Percentiles rank a stretch among this genome's conserved stretches.
Evolutionary conservation across 2,888 invertebrate species (phyloP).

Genomic region (Agrilus biguttatus): DNA sequence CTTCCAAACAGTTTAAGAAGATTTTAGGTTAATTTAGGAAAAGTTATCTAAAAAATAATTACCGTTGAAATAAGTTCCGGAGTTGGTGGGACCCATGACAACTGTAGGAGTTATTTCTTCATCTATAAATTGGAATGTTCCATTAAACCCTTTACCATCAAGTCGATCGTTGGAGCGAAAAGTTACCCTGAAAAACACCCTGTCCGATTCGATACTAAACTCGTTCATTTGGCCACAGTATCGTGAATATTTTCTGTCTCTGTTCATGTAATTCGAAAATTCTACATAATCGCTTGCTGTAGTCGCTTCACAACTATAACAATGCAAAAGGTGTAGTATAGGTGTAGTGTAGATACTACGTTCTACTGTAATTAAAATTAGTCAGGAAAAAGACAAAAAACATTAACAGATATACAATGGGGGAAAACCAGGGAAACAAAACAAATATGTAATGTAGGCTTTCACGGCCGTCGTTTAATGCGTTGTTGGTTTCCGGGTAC

Average conservation of each 20-base stretch:
- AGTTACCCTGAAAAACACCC: conserved; percentile 86
- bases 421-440: no score
- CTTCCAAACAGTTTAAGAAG: no score
- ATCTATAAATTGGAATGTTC: conserved; percentile 73
- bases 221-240: conserved; percentile 77
- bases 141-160: conserved; percentile 89
- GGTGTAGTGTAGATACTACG: no score
- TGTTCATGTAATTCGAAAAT: conserved; percentile 85
- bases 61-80: conserved; percentile 8
- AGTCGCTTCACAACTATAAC: conserved; percentile 69
- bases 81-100: conserved; percentile 23
- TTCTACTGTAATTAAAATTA: no score
- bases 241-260: conserved; percentile 77
- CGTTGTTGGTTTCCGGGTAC: no score
- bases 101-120: conserved; percentile 45
- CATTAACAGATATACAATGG: no score
- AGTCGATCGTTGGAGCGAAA: conserved; percentile 88
- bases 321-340: no score
- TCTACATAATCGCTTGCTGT: conserved; percentile 93
- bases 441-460: no score
- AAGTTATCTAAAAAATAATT: no score
- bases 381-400: no score
- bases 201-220: conserved; percentile 74
- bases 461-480: no score
- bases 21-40: no score